phyloP scores from a whole-genome alignment of 1,140 invertebrate species.

The Harpegnathos saltator region DNA sequence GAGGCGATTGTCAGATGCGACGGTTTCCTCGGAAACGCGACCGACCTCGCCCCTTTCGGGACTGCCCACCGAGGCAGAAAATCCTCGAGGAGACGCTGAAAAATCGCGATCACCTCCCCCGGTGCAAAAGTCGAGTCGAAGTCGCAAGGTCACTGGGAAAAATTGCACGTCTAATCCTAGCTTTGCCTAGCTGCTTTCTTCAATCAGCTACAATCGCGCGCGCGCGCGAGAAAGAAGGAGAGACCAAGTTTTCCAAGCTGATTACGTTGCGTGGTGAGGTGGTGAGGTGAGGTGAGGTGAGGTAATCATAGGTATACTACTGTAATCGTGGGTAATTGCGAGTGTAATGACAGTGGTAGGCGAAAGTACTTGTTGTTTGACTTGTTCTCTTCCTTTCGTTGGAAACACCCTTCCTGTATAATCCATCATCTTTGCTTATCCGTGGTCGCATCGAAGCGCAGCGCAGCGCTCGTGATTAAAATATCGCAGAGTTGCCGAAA shows the following conservation, averaged over 20 bases:
- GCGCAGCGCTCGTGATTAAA: background rate
- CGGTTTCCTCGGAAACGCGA: background rate
- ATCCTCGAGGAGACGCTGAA: background rate
- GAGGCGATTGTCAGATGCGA: background rate
- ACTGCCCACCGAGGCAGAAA: no score
- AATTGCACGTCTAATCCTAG: background rate
- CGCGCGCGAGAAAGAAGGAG: background rate
- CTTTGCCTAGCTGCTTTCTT: background rate
- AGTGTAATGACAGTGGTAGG: background rate
- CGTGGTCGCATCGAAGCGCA: background rate
- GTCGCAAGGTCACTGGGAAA: background rate
- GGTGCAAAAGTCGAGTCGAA: background rate
- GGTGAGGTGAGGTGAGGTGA: no score
- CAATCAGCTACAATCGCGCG: background rate
- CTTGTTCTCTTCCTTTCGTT: background rate
- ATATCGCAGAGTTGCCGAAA: background rate
- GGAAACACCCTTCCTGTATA: background rate
- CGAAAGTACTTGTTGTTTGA: background rate
- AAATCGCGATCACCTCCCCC: background rate
- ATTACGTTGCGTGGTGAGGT: background rate
- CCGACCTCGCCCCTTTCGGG: no score
- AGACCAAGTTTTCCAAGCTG: constrained; percentile 1
- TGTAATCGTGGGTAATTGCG: background rate
- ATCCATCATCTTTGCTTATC: background rate
- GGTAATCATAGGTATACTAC: background rate